Percentiles rank a stretch among this genome's conserved stretches.
Conservation (phyloP, 2,113 vertebrate genomes). For the Gymnorhina tibicen region DNA sequence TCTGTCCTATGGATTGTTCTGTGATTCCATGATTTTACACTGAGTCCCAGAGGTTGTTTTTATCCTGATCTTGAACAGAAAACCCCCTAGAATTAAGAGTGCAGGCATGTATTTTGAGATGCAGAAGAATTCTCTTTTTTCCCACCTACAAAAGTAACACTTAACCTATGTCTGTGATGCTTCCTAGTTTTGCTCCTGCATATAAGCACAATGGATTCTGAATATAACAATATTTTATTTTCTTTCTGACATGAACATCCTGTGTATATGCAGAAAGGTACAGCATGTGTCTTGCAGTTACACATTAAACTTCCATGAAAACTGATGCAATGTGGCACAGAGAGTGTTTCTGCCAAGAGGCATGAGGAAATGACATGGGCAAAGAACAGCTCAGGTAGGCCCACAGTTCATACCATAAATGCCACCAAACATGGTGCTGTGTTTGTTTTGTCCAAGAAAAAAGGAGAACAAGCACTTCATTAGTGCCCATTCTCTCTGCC, state of each 20-base stretch:
- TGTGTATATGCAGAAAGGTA: neutral
- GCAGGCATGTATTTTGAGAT: neutral
- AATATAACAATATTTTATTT: neutral
- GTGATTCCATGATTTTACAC: neutral
- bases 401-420: neutral
- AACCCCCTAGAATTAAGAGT: neutral
- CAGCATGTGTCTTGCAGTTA: neutral
- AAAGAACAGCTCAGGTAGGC: neutral
- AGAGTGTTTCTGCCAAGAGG: neutral
- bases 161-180: neutral
- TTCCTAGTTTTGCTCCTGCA: neutral
- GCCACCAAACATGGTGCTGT: neutral
- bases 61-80: neutral
- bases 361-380: neutral
- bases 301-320: neutral
- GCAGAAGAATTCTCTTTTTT: neutral
- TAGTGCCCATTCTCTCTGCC: neutral
- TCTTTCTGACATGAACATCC: neutral
- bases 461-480: neutral
- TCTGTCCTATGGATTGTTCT: neutral
- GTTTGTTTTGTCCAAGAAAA: neutral
- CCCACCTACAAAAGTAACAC: neutral
- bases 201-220: neutral
- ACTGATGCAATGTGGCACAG: rapidly evolving
- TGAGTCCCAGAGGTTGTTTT: neutral